phyloP scores from a whole-genome alignment of 30 jellyfish, hydroid and myxozoan genomes.

The Nemopilema nomurai region DNA sequence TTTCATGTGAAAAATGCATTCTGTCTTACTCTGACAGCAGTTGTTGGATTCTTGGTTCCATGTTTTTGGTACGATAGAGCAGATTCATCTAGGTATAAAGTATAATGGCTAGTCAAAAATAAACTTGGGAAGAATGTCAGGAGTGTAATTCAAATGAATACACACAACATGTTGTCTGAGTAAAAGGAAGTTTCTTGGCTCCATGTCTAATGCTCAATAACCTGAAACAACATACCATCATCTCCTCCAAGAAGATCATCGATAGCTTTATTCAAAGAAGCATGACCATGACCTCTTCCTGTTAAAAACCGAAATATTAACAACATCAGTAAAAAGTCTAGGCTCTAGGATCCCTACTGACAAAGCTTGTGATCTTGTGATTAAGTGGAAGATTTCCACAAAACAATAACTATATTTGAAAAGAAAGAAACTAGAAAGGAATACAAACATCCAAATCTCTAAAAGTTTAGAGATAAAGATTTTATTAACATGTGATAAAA shows the following conservation, averaged over 20 bases:
- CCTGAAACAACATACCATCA: constrained; percentile 44
- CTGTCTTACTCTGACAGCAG: not conserved
- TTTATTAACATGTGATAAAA: too few relatives aligned
- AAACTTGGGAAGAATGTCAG: not conserved
- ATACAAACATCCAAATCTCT: too few relatives aligned
- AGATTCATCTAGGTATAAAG: not conserved
- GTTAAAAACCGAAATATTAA: not conserved
- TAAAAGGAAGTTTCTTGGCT: too few relatives aligned
- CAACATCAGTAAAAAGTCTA: not conserved
- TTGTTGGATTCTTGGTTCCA: not conserved
- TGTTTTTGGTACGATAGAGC: not conserved
- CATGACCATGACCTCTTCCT: constrained; percentile 55
- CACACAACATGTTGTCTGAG: too few relatives aligned
- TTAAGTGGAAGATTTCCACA: too few relatives aligned
- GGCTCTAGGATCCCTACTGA: not conserved
- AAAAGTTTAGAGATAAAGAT: too few relatives aligned
- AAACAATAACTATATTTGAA: too few relatives aligned
- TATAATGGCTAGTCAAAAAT: too few relatives aligned
- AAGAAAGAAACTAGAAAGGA: too few relatives aligned
- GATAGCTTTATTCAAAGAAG: constrained; percentile 64
- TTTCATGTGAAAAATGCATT: too few relatives aligned
- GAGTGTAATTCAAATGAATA: not conserved
- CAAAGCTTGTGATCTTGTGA: too few relatives aligned
- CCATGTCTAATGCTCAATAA: too few relatives aligned
- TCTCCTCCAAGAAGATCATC: constrained; percentile 93